Conservation (phyloP, 2,113 vertebrate species). For the Vireo altiloquus region DNA sequence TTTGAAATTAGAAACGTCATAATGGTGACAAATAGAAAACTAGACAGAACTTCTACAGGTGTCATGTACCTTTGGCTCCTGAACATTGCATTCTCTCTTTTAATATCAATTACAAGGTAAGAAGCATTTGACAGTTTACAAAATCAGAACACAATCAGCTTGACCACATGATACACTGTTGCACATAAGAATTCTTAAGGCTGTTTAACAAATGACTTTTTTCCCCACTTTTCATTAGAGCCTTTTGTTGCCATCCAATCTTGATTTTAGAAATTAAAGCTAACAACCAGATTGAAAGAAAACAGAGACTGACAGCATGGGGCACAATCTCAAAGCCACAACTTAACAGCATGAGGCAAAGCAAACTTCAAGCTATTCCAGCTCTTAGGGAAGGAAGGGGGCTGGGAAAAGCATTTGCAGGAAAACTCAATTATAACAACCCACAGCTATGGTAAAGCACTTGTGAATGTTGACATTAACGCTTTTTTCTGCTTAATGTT, state of each 20-base stretch:
- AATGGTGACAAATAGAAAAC: background rate
- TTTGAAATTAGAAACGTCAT: background rate
- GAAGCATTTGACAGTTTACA: slow-evolving; percentile 35
- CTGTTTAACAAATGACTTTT: slow-evolving; percentile 70
- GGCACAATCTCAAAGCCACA: slow-evolving; percentile 75
- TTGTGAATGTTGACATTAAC: slow-evolving; percentile 76
- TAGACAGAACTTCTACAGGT: background rate
- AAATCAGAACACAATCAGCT: slow-evolving; percentile 31
- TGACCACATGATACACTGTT: slow-evolving; percentile 15
- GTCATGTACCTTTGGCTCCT: background rate
- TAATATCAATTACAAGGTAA: slow-evolving; percentile 36
- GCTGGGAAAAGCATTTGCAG: slow-evolving; percentile 46
- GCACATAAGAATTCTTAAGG: slow-evolving; percentile 57
- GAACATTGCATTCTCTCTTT: background rate
- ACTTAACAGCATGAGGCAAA: slow-evolving; percentile 76
- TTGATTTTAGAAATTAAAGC: slow-evolving; percentile 80
- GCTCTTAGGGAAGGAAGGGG: slow-evolving; percentile 51
- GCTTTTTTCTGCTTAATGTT: slow-evolving; percentile 78
- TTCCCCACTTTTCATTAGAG: slow-evolving; percentile 68
- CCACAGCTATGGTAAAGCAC: slow-evolving; percentile 62
- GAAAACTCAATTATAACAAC: slow-evolving; percentile 74
- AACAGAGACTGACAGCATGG: slow-evolving; percentile 74
- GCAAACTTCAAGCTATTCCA: slow-evolving; percentile 72
- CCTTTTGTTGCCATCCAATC: slow-evolving; percentile 72
- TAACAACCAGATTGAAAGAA: slow-evolving; percentile 77